phyloP scores from a whole-genome alignment of 2,113 vertebrate genomes.

The Calyptomena viridis region DNA sequence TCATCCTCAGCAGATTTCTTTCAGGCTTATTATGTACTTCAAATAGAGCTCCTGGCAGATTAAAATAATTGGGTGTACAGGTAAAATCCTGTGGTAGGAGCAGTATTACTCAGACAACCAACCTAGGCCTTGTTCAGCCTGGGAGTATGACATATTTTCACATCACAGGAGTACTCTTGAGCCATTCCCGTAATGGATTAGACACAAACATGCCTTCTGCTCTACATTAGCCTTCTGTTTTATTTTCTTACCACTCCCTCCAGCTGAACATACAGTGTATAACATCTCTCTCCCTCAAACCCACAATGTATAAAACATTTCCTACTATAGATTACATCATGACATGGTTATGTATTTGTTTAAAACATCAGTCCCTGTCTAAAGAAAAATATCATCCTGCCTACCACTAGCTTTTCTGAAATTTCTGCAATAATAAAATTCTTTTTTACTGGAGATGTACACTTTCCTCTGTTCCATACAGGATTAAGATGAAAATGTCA shows the following conservation, averaged over 20 bases:
- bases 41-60: background rate
- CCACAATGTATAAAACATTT: background rate
- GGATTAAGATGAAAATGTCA: background rate
- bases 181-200: background rate
- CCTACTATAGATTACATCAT: background rate
- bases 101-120: background rate
- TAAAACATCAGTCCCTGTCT: background rate
- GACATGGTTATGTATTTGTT: background rate
- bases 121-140: background rate
- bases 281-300: background rate
- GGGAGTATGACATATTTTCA: background rate
- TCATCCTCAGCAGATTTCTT: background rate
- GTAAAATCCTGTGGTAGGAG: background rate
- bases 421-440: background rate
- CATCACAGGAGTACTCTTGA: background rate
- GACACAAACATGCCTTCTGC: background rate
- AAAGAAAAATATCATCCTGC: background rate
- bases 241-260: background rate
- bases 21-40: background rate
- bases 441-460: background rate
- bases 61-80: background rate
- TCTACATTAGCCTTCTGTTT: background rate
- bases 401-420: background rate
- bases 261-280: background rate
- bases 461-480: background rate